Evolutionary conservation across 2,113 vertebrate species (phyloP).

Genomic region (Callipepla californica): DNA sequence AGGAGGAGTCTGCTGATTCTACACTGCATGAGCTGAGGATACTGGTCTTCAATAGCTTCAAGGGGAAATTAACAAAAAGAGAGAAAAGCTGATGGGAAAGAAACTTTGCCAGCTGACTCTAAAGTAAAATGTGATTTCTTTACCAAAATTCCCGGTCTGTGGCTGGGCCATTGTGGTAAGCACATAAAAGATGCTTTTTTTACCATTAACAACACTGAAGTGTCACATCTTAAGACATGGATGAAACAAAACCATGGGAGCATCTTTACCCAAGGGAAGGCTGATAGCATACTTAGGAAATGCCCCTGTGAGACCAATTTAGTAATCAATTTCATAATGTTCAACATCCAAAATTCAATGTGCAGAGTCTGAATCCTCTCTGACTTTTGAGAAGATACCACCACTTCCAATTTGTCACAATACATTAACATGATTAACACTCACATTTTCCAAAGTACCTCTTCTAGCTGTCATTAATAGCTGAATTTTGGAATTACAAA

Average conservation of each 20-base stretch:
- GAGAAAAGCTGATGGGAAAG: not conserved
- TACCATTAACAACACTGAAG: not conserved
- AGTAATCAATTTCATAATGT: slow-evolving; percentile 24
- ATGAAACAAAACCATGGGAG: slow-evolving; percentile 12
- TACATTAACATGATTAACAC: not conserved
- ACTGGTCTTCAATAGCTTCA: not conserved
- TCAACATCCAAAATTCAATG: not conserved
- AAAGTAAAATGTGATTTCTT: not conserved
- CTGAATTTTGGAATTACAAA: not conserved
- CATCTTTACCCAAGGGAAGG: not conserved
- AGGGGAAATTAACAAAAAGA: not conserved
- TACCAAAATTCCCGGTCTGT: not conserved
- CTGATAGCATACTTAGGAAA: not conserved
- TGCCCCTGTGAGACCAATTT: not conserved
- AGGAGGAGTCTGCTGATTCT: not conserved
- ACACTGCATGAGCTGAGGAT: not conserved
- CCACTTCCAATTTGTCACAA: not conserved
- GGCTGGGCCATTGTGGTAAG: slow-evolving; percentile 46
- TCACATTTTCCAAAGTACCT: not conserved
- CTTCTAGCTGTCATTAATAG: not conserved
- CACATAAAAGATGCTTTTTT: not conserved
- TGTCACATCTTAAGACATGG: slow-evolving; percentile 23
- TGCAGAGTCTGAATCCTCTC: not conserved
- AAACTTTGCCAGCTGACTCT: not conserved
- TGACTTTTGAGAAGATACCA: not conserved